phyloP scores from a whole-genome alignment of 2,888 invertebrate species.

The Pelosia muscerda region DNA sequence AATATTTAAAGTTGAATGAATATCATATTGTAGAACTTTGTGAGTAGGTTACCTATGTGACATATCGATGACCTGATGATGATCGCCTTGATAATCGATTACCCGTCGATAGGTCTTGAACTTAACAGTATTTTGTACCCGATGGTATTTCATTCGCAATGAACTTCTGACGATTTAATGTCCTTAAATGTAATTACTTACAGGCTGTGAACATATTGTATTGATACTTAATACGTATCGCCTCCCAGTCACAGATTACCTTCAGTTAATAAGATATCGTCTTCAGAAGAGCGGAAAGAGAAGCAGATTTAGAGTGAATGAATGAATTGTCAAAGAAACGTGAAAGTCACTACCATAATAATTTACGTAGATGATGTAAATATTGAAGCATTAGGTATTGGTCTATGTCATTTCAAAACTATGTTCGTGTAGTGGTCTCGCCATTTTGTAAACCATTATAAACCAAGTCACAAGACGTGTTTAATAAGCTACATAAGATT shows the following conservation, averaged over 20 bases:
- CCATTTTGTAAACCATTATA: too few species aligned
- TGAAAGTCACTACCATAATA: background rate
- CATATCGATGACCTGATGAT: too few species aligned
- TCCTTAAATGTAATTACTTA: slow-evolving; percentile 3
- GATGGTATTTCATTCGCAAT: background rate
- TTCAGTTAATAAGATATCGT: background rate
- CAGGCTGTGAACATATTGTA: slow-evolving; percentile 16
- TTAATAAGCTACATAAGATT: too few species aligned
- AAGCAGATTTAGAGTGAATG: background rate
- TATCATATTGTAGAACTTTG: too few species aligned
- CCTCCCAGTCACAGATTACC: slow-evolving; percentile 10
- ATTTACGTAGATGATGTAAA: too few species aligned
- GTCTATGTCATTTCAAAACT: too few species aligned
- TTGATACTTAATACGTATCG: slow-evolving; percentile 4
- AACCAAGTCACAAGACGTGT: too few species aligned
- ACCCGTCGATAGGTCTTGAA: background rate
- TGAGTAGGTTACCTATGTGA: too few species aligned
- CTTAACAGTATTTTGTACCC: background rate
- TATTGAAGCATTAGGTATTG: too few species aligned
- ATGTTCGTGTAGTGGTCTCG: too few species aligned
- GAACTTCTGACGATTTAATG: background rate
- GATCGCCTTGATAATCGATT: background rate
- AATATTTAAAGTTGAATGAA: too few species aligned
- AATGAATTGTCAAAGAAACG: background rate
- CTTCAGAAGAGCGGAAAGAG: background rate